Conservation (phyloP, 1,140 invertebrate species). For the Drosophila chauvacae region DNA sequence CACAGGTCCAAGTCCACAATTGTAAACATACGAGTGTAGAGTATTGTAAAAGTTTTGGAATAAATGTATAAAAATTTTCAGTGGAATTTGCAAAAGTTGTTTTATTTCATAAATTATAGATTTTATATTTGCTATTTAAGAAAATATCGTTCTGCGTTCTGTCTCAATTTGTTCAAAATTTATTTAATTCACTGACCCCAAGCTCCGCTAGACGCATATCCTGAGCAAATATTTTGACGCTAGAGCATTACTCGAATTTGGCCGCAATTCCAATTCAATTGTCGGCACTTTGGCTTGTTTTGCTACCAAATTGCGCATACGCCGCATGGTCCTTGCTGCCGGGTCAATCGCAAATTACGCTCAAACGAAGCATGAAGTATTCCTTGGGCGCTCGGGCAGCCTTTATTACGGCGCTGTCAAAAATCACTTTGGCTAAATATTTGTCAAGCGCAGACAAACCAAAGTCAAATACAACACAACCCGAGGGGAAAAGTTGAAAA, state of each 20-base stretch:
- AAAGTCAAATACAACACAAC: slow-evolving; percentile 54
- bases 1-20: too few species aligned
- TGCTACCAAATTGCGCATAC: slow-evolving; percentile 66
- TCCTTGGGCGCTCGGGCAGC: slow-evolving; percentile 35
- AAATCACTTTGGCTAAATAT: slow-evolving; percentile 79
- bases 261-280: slow-evolving; percentile 38
- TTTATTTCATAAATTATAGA: not conserved
- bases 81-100: not conserved
- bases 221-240: slow-evolving; percentile 34
- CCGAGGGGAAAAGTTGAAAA: slow-evolving; percentile 14
- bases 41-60: not conserved
- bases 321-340: slow-evolving; percentile 53
- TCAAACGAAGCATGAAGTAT: slow-evolving; percentile 67
- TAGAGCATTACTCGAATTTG: slow-evolving; percentile 17
- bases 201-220: not conserved
- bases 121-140: too few species aligned
- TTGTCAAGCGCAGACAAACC: slow-evolving; percentile 60
- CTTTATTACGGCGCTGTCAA: slow-evolving; percentile 68
- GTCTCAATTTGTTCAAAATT: not conserved
- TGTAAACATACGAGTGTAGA: too few species aligned
- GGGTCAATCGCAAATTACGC: slow-evolving; percentile 62
- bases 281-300: slow-evolving; percentile 31
- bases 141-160: too few species aligned
- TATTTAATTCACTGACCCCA: slow-evolving; percentile 14
- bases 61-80: not conserved